Conservation (phyloP, 2,113 vertebrate genomes). For the Vicugna pacos region DNA sequence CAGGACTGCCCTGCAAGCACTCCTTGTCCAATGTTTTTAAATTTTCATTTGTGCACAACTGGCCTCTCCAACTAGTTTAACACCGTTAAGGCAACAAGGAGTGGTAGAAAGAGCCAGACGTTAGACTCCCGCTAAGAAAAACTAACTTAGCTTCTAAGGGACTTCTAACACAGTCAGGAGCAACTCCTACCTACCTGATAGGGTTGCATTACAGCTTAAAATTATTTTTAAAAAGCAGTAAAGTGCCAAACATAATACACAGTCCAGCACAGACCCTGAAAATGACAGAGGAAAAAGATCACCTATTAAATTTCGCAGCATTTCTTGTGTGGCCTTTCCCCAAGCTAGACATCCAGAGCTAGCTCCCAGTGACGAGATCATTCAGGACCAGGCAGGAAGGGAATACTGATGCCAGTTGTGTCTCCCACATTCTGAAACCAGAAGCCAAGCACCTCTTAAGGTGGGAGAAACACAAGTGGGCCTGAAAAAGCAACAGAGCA, state of each 20-base stretch:
- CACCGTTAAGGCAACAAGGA: not conserved
- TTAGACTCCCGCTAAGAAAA: not conserved
- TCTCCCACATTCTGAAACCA: not conserved
- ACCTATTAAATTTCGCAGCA: not conserved
- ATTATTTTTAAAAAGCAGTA: slow-evolving; percentile 14
- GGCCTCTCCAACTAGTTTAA: not conserved
- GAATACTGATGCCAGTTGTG: not conserved
- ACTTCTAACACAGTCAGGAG: not conserved
- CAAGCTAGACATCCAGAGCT: not conserved
- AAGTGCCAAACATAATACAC: not conserved
- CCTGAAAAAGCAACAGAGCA: not conserved
- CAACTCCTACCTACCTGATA: not conserved
- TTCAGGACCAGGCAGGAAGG: not conserved
- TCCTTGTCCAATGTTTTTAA: not conserved
- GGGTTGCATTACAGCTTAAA: not conserved
- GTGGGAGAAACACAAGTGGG: not conserved
- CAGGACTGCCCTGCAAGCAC: not conserved
- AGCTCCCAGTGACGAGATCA: too few species aligned
- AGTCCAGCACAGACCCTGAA: not conserved
- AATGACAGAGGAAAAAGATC: not conserved
- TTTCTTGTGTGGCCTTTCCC: not conserved
- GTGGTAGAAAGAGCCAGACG: not conserved
- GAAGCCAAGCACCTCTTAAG: not conserved
- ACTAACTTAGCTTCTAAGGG: not conserved
- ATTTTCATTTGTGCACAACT: not conserved